phyloP scores from a whole-genome alignment of 2,888 invertebrate genomes.

The Cerastis rubricosa region DNA sequence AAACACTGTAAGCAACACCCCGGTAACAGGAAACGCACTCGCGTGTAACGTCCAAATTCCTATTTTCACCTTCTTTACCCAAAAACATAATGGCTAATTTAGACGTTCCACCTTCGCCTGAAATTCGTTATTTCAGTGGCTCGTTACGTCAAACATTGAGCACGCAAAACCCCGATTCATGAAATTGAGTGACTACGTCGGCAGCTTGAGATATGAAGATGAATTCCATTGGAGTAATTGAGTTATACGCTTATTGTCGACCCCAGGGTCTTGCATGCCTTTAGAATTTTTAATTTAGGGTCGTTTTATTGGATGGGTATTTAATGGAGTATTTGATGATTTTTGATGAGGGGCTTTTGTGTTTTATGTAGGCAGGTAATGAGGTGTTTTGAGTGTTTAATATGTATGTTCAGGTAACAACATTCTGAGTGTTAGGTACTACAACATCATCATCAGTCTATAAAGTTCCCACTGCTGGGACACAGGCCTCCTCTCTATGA shows the following conservation, averaged over 20 bases:
- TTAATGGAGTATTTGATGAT: slow-evolving; percentile 38
- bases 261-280: slow-evolving; percentile 44
- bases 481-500: too few species aligned
- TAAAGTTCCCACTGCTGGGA: too few species aligned
- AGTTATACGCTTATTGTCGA: slow-evolving; percentile 70
- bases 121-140: slow-evolving; percentile 72
- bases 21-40: slow-evolving; percentile 51
- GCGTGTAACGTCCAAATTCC: slow-evolving; percentile 52
- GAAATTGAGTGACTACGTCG: slow-evolving; percentile 80
- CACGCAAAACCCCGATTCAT: slow-evolving; percentile 86
- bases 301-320: slow-evolving; percentile 19
- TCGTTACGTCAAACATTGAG: slow-evolving; percentile 79
- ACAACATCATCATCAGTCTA: too few species aligned
- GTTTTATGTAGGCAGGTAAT: background rate
- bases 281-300: slow-evolving; percentile 57
- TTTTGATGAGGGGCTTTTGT: slow-evolving; percentile 7
- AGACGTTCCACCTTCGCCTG: slow-evolving; percentile 54
- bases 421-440: background rate
- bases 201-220: slow-evolving; percentile 79
- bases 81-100: slow-evolving; percentile 71
- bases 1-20: slow-evolving; percentile 31
- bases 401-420: background rate
- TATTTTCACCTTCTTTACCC: slow-evolving; percentile 70
- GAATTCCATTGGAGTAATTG: slow-evolving; percentile 81
- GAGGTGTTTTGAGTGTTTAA: background rate